A percentile compares a stretch with the other conserved stretches of the same genome.
Evolutionary conservation across 2,797 vertebrate species (phyloP).

Genomic region (Okamejei kenojei): DNA sequence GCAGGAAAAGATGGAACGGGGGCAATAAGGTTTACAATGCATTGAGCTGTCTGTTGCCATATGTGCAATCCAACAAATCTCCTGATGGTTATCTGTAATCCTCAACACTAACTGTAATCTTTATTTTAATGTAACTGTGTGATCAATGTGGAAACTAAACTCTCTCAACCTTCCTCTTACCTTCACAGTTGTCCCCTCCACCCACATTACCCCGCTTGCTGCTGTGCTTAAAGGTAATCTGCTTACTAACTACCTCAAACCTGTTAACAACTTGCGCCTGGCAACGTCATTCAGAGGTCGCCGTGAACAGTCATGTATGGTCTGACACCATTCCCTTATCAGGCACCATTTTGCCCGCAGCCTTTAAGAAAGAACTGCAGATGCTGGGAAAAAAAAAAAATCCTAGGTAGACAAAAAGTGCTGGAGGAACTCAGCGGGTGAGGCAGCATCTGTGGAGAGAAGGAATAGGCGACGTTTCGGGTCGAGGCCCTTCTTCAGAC

Average conservation of each 20-base stretch:
- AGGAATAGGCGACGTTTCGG: no score
- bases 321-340: neutral
- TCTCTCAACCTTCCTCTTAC: constrained; percentile 7
- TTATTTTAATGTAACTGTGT: neutral
- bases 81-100: neutral
- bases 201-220: constrained; percentile 25
- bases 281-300: neutral
- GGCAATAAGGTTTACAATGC: neutral
- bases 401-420: no score
- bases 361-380: no score
- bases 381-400: no score
- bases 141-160: constrained; percentile 25
- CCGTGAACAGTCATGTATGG: neutral
- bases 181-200: constrained; percentile 24
- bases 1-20: neutral
- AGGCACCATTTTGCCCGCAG: neutral
- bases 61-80: neutral
- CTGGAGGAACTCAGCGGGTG: no score
- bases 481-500: no score
- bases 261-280: neutral
- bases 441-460: no score
- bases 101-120: neutral
- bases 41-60: neutral
- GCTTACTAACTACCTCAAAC: constrained; percentile 15
- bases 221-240: constrained; percentile 34